Evolutionary conservation across 2,797 vertebrate species (phyloP).

Genomic region (Margarornis squamiger): DNA sequence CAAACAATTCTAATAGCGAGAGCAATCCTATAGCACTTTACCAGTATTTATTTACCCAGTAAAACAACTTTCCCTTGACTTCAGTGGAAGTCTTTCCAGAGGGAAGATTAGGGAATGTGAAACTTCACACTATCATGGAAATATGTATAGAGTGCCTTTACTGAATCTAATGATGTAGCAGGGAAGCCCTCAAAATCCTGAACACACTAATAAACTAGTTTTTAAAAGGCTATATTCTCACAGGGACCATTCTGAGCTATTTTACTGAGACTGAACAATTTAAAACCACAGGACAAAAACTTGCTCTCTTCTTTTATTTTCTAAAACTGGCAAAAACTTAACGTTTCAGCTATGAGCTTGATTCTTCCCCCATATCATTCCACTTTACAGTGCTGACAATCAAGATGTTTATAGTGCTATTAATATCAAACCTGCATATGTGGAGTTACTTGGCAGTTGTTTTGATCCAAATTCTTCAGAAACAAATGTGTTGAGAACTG

Average conservation of each 20-base stretch:
- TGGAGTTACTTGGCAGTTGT: neutral
- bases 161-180: neutral
- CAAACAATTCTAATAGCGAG: neutral
- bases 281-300: neutral
- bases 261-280: neutral
- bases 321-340: neutral
- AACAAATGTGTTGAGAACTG: neutral
- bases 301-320: slow-evolving; percentile 7
- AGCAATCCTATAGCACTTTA: neutral
- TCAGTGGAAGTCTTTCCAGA: neutral
- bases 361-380: neutral
- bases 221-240: neutral
- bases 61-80: neutral
- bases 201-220: neutral
- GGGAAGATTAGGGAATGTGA: neutral
- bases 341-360: neutral
- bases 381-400: neutral
- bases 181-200: neutral
- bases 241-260: neutral
- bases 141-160: neutral
- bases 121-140: neutral
- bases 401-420: slow-evolving; percentile 29
- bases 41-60: neutral
- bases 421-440: slow-evolving; percentile 24
- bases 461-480: neutral